phyloP scores from a whole-genome alignment of 2,113 vertebrate species.

The Pandion haliaetus region DNA sequence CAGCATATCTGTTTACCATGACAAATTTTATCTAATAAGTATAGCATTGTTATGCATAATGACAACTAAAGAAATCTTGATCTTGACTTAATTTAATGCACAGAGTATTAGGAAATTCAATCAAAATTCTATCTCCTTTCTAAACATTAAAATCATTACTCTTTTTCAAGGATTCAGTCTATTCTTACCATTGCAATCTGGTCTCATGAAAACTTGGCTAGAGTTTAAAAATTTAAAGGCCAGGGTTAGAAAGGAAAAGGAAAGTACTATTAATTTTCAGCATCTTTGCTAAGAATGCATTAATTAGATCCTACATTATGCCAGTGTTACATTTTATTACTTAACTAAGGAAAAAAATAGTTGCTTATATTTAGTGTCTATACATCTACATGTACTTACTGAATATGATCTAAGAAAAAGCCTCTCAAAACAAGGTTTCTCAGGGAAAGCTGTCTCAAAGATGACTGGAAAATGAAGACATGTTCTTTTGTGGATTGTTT shows the following conservation, averaged over 20 bases:
- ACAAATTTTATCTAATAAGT: neutral
- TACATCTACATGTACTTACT: neutral
- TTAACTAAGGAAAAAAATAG: neutral
- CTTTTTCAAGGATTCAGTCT: constrained; percentile 11
- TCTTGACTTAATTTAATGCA: neutral
- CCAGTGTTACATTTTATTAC: neutral
- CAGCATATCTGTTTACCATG: neutral
- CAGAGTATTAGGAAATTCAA: neutral
- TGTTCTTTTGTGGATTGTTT: neutral
- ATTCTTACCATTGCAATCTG: constrained; percentile 52
- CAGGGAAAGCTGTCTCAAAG: neutral
- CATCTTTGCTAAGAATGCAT: neutral
- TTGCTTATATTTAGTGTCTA: neutral
- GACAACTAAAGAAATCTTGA: neutral
- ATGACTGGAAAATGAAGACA: neutral
- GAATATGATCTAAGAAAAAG: neutral
- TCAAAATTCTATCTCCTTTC: neutral
- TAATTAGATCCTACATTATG: constrained; percentile 12
- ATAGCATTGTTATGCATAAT: neutral
- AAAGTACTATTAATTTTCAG: constrained; percentile 11
- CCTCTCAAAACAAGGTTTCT: neutral
- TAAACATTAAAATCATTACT: neutral
- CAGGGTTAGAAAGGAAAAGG: constrained; percentile 2
- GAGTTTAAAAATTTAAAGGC: constrained; percentile 35
- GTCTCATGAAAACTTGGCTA: constrained; percentile 47